phyloP scores from a whole-genome alignment of 2,888 invertebrate genomes.

The Cynaeus angustus region DNA sequence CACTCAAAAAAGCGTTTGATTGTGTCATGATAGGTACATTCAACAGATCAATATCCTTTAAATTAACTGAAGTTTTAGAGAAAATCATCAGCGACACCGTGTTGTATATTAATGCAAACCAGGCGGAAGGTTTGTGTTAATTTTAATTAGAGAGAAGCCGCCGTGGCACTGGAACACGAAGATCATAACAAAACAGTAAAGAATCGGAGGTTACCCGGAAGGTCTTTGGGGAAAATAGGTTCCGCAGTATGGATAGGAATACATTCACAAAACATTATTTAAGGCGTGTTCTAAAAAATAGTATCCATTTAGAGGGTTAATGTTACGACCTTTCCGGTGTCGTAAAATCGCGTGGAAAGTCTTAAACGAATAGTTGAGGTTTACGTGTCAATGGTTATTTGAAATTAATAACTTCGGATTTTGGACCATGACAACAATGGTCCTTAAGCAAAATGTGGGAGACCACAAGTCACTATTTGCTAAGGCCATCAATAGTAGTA shows the following conservation, averaged over 20 bases:
- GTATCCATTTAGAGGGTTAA: slow-evolving; percentile 33
- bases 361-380: slow-evolving; percentile 27
- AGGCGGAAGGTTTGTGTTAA: no score
- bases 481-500: slow-evolving; percentile 54
- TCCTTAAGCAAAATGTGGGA: slow-evolving; percentile 44
- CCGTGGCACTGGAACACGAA: background rate
- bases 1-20: no score
- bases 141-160: slow-evolving; percentile 19
- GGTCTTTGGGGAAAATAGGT: slow-evolving; percentile 27
- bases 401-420: slow-evolving; percentile 35
- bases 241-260: slow-evolving; percentile 24
- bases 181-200: slow-evolving; percentile 22
- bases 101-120: no score
- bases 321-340: slow-evolving; percentile 40
- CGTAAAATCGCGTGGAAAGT: slow-evolving; percentile 35
- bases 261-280: slow-evolving; percentile 39
- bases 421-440: slow-evolving; percentile 19
- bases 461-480: slow-evolving; percentile 55
- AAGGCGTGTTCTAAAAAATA: slow-evolving; percentile 36
- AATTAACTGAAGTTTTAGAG: no score
- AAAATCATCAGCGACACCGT: no score
- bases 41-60: no score
- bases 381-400: slow-evolving; percentile 38
- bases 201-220: slow-evolving; percentile 28
- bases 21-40: no score